Evolutionary conservation across 2,888 invertebrate species (phyloP).

Genomic region (Scelioninae gen. 2): DNA sequence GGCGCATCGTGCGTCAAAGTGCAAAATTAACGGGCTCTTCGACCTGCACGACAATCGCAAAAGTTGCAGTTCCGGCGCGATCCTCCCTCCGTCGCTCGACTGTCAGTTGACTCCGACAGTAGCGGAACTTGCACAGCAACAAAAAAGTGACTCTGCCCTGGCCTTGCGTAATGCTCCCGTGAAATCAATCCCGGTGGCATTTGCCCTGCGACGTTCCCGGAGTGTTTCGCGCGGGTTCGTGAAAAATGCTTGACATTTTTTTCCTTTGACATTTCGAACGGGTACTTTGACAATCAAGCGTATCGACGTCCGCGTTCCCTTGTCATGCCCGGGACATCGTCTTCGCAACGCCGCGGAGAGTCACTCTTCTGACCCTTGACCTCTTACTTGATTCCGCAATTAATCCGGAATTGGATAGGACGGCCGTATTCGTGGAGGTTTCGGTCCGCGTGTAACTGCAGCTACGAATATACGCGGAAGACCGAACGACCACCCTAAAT

Average conservation of each 20-base stretch:
- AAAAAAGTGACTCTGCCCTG: background rate
- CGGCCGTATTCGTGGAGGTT: conserved; percentile 37
- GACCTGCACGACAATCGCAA: too few relatives aligned
- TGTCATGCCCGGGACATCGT: conserved; percentile 50
- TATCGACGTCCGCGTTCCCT: conserved; percentile 53
- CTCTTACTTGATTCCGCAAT: conserved; percentile 66
- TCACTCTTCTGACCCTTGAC: conserved; percentile 59
- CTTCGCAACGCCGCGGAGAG: conserved; percentile 40
- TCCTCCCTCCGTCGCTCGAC: too few relatives aligned
- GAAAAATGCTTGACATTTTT: conserved; percentile 55
- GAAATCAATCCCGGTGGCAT: conserved; percentile 36
- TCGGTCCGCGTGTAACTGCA: conserved; percentile 51
- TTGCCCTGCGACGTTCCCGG: conserved; percentile 14
- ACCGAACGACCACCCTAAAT: conserved; percentile 58
- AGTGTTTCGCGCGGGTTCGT: conserved; percentile 15
- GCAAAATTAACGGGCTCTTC: too few relatives aligned
- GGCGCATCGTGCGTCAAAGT: too few relatives aligned
- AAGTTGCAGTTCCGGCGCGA: too few relatives aligned
- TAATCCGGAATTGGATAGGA: conserved; percentile 71
- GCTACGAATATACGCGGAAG: conserved; percentile 57
- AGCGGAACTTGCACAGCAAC: background rate
- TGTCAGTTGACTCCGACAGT: too few relatives aligned
- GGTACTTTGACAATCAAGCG: conserved; percentile 54
- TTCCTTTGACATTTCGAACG: conserved; percentile 57
- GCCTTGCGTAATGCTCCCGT: background rate